Conservation (phyloP, 2,888 invertebrate species). For the Seira sanloemensis region DNA sequence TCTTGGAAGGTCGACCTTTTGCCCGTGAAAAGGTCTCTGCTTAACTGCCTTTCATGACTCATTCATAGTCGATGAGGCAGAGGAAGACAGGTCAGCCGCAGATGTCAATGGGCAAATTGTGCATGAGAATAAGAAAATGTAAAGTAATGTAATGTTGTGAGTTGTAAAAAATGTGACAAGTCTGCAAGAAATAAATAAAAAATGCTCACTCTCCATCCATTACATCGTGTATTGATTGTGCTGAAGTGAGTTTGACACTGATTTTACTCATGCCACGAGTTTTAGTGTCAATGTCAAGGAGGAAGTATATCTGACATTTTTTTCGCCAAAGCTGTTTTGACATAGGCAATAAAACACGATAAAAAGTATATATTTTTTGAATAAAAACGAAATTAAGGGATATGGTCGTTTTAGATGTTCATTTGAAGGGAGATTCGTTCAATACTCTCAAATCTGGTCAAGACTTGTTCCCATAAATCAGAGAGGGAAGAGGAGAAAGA, state of each 20-base stretch:
- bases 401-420: no score
- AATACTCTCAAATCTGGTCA: background rate
- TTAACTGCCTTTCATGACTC: background rate
- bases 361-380: background rate
- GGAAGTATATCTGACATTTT: no score
- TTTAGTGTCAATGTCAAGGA: conserved; percentile 60
- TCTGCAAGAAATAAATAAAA: background rate
- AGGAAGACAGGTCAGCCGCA: background rate
- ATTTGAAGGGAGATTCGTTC: background rate
- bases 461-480: background rate
- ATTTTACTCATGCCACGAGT: conserved; percentile 48
- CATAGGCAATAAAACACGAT: background rate
- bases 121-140: background rate
- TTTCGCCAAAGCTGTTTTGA: no score
- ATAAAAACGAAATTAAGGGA: background rate
- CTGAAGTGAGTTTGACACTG: background rate
- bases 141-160: background rate
- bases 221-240: background rate
- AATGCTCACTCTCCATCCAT: conserved; percentile 25
- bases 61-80: background rate
- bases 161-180: background rate
- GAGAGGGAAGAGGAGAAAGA: background rate
- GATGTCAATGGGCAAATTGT: background rate
- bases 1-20: background rate
- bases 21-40: background rate